Evolutionary conservation across 1,140 invertebrate species (phyloP).

Genomic region (Camponotus pennsylvanicus): DNA sequence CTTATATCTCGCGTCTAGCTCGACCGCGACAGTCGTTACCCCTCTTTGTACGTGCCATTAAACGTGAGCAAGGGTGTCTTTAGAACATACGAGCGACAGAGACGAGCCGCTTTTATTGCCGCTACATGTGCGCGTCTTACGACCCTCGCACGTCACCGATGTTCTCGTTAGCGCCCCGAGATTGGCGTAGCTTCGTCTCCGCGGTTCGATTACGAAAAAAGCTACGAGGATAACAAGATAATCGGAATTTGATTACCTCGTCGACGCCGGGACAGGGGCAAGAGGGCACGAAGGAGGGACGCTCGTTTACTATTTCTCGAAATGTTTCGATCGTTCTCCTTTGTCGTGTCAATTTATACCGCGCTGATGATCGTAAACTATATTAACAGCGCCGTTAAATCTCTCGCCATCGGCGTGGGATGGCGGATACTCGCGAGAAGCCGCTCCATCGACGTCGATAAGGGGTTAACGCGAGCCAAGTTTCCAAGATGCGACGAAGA

Average conservation of each 20-base stretch:
- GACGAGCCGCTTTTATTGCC: slow-evolving; percentile 51
- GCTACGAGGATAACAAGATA: background rate
- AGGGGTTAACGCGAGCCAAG: background rate
- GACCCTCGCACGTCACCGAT: slow-evolving; percentile 9
- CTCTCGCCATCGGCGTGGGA: background rate
- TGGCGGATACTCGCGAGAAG: background rate
- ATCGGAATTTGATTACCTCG: slow-evolving; percentile 13
- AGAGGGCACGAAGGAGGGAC: no score
- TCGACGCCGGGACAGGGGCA: background rate
- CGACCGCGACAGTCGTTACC: slow-evolving; percentile 45
- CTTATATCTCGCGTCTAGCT: slow-evolving; percentile 44
- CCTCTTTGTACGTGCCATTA: slow-evolving; percentile 53
- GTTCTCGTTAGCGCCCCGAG: slow-evolving; percentile 26
- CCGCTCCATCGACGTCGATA: background rate
- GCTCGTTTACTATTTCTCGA: slow-evolving; percentile 10
- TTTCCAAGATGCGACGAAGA: slow-evolving; percentile 1
- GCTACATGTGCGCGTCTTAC: slow-evolving; percentile 45
- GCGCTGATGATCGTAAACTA: background rate
- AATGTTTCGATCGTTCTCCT: background rate
- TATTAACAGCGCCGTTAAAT: slow-evolving; percentile 26
- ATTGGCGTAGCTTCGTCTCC: background rate
- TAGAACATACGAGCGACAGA: slow-evolving; percentile 23
- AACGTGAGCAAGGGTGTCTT: slow-evolving; percentile 53
- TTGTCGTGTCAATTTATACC: slow-evolving; percentile 24
- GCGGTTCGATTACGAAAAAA: slow-evolving; percentile 17